Base-by-base conservation (phyloP, 2,888 invertebrate genomes). In the Ophion slaviceki region DNA sequence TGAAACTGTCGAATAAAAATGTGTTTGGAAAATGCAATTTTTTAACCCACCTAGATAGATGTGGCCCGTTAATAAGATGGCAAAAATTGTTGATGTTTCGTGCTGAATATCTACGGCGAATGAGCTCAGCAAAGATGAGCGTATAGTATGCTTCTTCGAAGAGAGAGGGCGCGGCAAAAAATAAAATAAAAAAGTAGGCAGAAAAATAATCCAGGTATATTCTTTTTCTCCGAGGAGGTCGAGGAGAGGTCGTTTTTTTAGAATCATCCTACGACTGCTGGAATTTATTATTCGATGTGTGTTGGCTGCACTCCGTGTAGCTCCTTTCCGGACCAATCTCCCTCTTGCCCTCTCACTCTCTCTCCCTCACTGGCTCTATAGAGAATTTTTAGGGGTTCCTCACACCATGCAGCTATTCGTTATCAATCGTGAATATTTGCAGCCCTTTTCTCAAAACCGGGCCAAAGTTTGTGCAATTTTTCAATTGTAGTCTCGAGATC, bases 241-340 rank as follows among this genome's bases (percentile, higher is more conserved):
- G 85, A 74, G 64, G 75, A 79, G 76, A 83, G 80, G 83, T 85
- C 83, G 76, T 87, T 87, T 85, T 86, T 85, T 85, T 64, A 59
- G 28, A 78, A 59, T 77, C 76, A 66, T 85, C 82, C 80, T 74
- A 59, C 66, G 61, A 80, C 82, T 76, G 85, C 66, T 83, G 77
- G 72, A 82, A 78, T 85, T 80, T 80, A 83, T 83, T 87, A 85
- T 85, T 85, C 82, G 80, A 81, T 80, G 80, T 78, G 80, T 80
- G 70, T 80, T 64, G 85, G 78, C 77, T 71, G 70, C 64, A 62
- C 66, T 82, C 80, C 78, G 64, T 77, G 76, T 53, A 40, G 45
- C 71, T 67, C 62, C 82, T 80, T 84, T 86, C 77, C 81, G 80
- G 79, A 86, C 76, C 84, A 76, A 82, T 84, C 83, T 81, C 82